phyloP scores from a whole-genome alignment of 2,888 invertebrate genomes.

The Pilophorus perplexus region DNA sequence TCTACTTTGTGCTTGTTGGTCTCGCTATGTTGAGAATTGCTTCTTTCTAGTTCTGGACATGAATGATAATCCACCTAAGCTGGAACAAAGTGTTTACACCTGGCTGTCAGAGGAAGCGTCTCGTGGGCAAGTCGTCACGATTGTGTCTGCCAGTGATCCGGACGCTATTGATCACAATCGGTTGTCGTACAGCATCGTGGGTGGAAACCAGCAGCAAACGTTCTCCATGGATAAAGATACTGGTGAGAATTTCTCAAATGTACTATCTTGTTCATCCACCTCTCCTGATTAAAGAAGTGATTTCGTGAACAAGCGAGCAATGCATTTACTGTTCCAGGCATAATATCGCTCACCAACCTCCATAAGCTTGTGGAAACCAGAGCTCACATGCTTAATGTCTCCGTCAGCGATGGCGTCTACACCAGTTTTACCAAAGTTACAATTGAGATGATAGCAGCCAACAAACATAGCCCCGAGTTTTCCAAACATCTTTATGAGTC shows the following conservation, averaged over 20 bases:
- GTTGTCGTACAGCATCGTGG: slow-evolving; percentile 76
- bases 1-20: neutral
- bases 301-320: neutral
- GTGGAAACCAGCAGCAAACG: slow-evolving; percentile 74
- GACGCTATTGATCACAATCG: slow-evolving; percentile 74
- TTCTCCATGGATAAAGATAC: slow-evolving; percentile 64
- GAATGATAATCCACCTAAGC: slow-evolving; percentile 86
- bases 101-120: slow-evolving; percentile 76
- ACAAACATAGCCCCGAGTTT: slow-evolving; percentile 76
- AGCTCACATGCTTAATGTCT: slow-evolving; percentile 71
- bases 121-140: slow-evolving; percentile 82
- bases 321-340: slow-evolving; percentile 51
- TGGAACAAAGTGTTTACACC: slow-evolving; percentile 76
- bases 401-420: slow-evolving; percentile 93
- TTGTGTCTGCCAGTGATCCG: slow-evolving; percentile 84
- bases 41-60: slow-evolving; percentile 68
- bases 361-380: slow-evolving; percentile 68
- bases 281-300: neutral
- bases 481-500: slow-evolving; percentile 74
- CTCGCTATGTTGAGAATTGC: neutral
- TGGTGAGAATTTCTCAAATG: slow-evolving; percentile 50
- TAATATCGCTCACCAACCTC: slow-evolving; percentile 71
- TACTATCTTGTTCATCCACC: neutral
- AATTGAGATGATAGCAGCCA: slow-evolving; percentile 74
- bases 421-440: slow-evolving; percentile 81